Evolutionary conservation across 2,888 invertebrate species (phyloP).

Genomic region (Rhamnusium bicolor): DNA sequence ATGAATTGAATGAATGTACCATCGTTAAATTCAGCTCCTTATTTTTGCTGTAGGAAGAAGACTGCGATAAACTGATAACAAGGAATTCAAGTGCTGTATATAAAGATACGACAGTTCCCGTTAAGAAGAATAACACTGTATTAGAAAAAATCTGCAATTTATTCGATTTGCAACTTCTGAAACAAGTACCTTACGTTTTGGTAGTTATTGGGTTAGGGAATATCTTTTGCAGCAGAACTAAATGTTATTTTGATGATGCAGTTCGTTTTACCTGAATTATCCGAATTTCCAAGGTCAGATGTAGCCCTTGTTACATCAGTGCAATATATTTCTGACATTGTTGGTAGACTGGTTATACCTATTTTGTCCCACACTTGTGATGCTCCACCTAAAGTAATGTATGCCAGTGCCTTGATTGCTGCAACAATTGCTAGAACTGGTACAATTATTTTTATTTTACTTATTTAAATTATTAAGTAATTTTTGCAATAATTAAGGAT

Average conservation of each 20-base stretch:
- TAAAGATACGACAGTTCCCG: constrained; percentile 61
- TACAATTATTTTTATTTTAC: constrained; percentile 49
- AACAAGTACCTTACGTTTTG: constrained; percentile 63
- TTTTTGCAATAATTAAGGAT: no score
- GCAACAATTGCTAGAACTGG: constrained; percentile 68
- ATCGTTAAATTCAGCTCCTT: neutral
- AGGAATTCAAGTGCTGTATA: constrained; percentile 50
- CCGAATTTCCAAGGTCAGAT: constrained; percentile 62
- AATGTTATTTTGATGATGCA: constrained; percentile 72
- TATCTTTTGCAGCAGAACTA: constrained; percentile 71
- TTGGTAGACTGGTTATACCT: constrained; percentile 68
- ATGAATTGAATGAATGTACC: no score
- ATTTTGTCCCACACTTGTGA: constrained; percentile 62
- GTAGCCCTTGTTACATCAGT: constrained; percentile 68
- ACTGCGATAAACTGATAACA: constrained; percentile 34
- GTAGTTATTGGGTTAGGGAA: constrained; percentile 67
- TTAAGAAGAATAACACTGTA: constrained; percentile 37
- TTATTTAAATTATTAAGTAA: neutral
- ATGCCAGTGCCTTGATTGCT: constrained; percentile 65
- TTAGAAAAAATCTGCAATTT: constrained; percentile 57
- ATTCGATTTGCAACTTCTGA: constrained; percentile 66
- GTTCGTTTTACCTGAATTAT: constrained; percentile 69
- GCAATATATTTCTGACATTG: constrained; percentile 68
- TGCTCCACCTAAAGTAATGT: constrained; percentile 67
- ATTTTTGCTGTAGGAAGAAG: constrained; percentile 43